Evolutionary conservation across 2,113 vertebrate genomes (phyloP), one percentile per base, ranked within the genome.

Genomic region (Megaptera novaeangliae): DNA sequence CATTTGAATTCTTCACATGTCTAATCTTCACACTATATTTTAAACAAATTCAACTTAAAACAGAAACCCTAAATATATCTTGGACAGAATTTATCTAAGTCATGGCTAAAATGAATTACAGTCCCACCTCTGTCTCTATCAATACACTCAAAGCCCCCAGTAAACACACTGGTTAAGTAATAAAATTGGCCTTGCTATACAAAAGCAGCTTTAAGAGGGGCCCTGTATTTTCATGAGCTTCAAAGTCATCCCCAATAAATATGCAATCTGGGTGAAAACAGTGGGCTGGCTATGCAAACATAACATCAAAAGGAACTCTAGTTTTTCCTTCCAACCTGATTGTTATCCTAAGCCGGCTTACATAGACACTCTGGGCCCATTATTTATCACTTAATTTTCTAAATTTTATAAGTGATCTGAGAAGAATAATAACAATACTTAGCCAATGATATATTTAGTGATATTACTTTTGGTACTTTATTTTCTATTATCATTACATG

Each of bases 11-110:
- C 87, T 92, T 97, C 83, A 81, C 69, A 84, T 80, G 52, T 91
- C 92, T 97, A 97, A 90, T 94, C 69, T 97, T 96, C 95, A 87
- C 86, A 92, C 78, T 95, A 23, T 92, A 92, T 95, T 95, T 96
- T 93, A 94, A 97, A 96, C 83, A 98, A 97, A 96, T 86, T 77
- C 71, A 83, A 93, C 69, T 88, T 92, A 78, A 92, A 93, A 98
- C 94, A 97, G 95, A 97, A 96, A 77, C 0, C 11, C 69, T 96
- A 97, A 96, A 90, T 95, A 86, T 95, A 95, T 85, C 90, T 44
- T 75, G 46, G 64, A 44, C 44, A 91, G 57, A 91, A 93, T 88
- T 41, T 74, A 85, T 88, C 52, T 66, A 81, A 78, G 46, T 86
- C 34, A 41, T 90, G 69, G 59, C 46, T 78, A 84, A 95, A 96